phyloP scores from a whole-genome alignment of 2,113 vertebrate genomes.

The Tetraodon nigroviridis region DNA sequence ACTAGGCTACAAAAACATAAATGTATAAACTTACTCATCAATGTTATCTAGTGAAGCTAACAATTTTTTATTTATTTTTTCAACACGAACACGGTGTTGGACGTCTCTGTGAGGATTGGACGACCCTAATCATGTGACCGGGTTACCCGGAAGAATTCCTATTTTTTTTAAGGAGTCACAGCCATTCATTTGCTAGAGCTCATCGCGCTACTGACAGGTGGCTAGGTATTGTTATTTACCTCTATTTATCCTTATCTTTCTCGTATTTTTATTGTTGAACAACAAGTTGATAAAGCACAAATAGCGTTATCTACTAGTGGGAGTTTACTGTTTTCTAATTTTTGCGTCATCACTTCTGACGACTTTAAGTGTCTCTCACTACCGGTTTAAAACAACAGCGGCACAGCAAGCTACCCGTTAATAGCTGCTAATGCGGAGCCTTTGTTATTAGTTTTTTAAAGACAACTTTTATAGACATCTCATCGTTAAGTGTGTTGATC shows the following conservation, averaged over 20 bases:
- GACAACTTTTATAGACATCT: background rate
- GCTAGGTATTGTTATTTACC: constrained; percentile 19
- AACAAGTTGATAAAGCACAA: fast-evolving
- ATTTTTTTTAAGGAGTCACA: constrained; percentile 56
- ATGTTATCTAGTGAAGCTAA: background rate
- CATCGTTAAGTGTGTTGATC: background rate
- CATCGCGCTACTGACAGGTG: constrained; percentile 67
- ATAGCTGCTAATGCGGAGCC: constrained; percentile 41
- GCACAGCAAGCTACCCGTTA: constrained; percentile 37
- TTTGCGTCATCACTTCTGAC: constrained; percentile 30
- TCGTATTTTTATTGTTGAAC: background rate
- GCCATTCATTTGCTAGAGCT: constrained; percentile 62
- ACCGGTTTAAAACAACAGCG: constrained; percentile 24
- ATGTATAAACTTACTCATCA: no score
- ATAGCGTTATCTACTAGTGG: background rate
- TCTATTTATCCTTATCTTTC: background rate
- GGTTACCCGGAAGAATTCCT: constrained; percentile 66
- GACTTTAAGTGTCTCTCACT: constrained; percentile 38
- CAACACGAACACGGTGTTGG: background rate
- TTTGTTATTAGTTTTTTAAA: constrained; percentile 5
- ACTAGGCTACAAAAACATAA: no score
- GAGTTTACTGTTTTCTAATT: background rate
- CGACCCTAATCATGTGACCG: constrained; percentile 41
- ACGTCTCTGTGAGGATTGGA: constrained; percentile 13
- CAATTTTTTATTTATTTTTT: no score